phyloP scores from a whole-genome alignment of 1,140 invertebrate species.

The Leguminivora glycinivorella region DNA sequence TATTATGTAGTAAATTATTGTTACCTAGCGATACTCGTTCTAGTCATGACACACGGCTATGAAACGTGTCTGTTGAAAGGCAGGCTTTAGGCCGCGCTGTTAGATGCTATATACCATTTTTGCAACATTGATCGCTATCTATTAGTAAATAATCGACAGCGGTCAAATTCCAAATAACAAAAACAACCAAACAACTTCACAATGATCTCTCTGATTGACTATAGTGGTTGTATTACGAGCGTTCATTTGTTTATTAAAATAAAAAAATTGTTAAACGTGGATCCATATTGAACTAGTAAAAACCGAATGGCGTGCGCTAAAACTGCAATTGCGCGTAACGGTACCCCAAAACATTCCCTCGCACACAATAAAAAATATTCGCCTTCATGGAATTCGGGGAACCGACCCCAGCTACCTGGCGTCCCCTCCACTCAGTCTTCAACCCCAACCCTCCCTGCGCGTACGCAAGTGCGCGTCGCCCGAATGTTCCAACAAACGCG shows the following conservation, averaged over 20 bases:
- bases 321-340: conserved; percentile 6
- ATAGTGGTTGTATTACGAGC: neutral
- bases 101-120: neutral
- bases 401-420: conserved; percentile 17
- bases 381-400: conserved; percentile 29
- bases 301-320: neutral
- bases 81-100: neutral
- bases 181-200: conserved; percentile 30
- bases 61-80: neutral
- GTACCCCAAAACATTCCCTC: conserved; percentile 1
- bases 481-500: conserved; percentile 28
- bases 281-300: neutral
- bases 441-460: conserved; percentile 17
- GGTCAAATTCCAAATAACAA: conserved; percentile 29
- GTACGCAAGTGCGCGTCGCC: neutral
- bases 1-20: too few species aligned
- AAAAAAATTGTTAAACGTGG: neutral
- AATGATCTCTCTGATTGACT: neutral
- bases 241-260: neutral
- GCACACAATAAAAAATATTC: conserved; percentile 29
- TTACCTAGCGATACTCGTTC: conserved; percentile 29
- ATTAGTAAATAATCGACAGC: conserved; percentile 16
- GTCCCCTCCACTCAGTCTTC: conserved; percentile 21
- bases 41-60: neutral
- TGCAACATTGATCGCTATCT: neutral